Evolutionary conservation across 2,888 invertebrate genomes (phyloP).

Genomic region (Trypoxylon attenuatum): DNA sequence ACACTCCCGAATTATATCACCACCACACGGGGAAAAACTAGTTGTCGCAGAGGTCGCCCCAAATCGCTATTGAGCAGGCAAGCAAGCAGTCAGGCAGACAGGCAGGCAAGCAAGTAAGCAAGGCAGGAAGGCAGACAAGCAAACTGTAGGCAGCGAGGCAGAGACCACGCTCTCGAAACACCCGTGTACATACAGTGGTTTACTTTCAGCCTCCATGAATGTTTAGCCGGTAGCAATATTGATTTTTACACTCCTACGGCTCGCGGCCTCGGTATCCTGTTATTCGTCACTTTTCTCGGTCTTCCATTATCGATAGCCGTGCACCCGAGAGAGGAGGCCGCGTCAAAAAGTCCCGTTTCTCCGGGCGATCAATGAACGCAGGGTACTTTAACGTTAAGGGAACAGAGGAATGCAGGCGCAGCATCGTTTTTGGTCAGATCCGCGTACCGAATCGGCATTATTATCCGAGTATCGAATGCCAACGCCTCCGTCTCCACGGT

Average conservation of each 20-base stretch:
- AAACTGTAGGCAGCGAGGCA: too few relatives aligned
- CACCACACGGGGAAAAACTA: constrained; percentile 31
- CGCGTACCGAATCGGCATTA: not conserved
- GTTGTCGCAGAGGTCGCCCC: constrained; percentile 25
- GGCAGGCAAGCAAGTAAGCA: too few relatives aligned
- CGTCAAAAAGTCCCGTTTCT: too few relatives aligned
- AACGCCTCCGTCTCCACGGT: constrained; percentile 8
- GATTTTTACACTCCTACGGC: constrained; percentile 27
- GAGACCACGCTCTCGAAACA: too few relatives aligned
- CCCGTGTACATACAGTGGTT: not conserved
- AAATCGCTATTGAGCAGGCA: constrained; percentile 11
- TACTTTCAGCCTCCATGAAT: not conserved
- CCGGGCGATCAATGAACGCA: too few relatives aligned
- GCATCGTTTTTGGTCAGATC: too few relatives aligned
- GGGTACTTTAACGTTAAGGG: too few relatives aligned
- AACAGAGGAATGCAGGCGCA: too few relatives aligned
- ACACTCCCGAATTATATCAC: constrained; percentile 56
- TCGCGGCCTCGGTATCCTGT: constrained; percentile 16
- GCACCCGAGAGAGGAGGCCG: constrained; percentile 2
- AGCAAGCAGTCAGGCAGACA: too few relatives aligned
- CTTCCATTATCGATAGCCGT: constrained; percentile 24
- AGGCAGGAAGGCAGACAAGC: too few relatives aligned
- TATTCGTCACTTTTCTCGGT: constrained; percentile 7
- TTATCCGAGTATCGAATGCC: not conserved
- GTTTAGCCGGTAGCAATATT: constrained; percentile 32